Evolutionary conservation across 2,888 invertebrate species (phyloP).

Genomic region (Melolontha melolontha): DNA sequence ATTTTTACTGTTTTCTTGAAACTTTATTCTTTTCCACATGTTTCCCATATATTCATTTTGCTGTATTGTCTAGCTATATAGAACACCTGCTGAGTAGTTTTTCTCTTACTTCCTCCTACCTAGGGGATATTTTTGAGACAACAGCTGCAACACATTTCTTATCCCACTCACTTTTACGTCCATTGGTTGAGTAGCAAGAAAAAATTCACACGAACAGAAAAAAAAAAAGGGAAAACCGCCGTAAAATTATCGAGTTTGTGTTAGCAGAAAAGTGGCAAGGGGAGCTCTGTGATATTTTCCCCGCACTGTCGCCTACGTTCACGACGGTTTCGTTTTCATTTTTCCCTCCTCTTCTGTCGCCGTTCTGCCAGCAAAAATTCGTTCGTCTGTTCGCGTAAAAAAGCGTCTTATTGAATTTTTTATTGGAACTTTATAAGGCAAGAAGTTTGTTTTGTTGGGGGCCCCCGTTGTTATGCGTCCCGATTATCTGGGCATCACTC

Average conservation of each 20-base stretch:
- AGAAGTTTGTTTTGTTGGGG: conserved; percentile 9
- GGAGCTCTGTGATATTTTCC: not conserved
- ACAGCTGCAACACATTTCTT: conserved; percentile 18
- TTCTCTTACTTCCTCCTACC: conserved; percentile 1
- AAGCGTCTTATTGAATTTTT: conserved; percentile 27
- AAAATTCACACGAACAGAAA: not conserved
- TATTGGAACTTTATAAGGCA: conserved; percentile 23
- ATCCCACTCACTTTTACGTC: conserved; percentile 3
- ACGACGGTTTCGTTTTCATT: not conserved
- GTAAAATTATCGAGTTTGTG: conserved; percentile 29
- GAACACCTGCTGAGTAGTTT: conserved; percentile 22
- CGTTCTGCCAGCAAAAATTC: too few species aligned
- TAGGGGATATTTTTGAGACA: conserved; percentile 1
- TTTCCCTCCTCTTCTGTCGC: not conserved
- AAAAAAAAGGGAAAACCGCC: not conserved
- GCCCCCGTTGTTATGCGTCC: not conserved
- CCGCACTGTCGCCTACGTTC: conserved; percentile 11
- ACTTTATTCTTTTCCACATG: not conserved
- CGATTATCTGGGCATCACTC: conserved; percentile 13
- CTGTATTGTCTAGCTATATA: conserved; percentile 14
- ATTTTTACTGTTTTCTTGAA: conserved; percentile 1
- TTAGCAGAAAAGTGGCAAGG: not conserved
- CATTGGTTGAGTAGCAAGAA: not conserved
- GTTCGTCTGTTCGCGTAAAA: not conserved
- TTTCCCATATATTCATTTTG: conserved; percentile 6